These are phyloP conservation scores for Liposcelis brunnea DNA, from an alignment of 2,888 invertebrate species.

Conservation along the genomic window DNA sequence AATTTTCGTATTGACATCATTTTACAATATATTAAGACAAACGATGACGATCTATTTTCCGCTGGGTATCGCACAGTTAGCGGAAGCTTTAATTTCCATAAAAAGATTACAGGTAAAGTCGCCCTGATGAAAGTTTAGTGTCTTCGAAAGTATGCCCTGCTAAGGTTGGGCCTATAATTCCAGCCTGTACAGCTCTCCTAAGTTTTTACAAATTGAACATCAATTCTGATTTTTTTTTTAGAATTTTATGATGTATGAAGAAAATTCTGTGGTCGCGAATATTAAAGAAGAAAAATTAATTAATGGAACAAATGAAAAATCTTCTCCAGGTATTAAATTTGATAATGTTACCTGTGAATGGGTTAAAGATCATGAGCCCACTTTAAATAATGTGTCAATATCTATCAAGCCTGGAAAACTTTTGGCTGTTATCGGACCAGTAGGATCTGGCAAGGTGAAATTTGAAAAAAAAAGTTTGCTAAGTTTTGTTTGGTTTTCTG, in stretches of 20 bases:
- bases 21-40: constrained; percentile 70
- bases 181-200: too few relatives aligned
- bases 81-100: constrained; percentile 62
- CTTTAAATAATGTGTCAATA: constrained; percentile 35
- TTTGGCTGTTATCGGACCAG: constrained; percentile 55
- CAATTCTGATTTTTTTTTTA: constrained; percentile 17
- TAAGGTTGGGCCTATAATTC: too few relatives aligned
- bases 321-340: constrained; percentile 30
- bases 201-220: too few relatives aligned
- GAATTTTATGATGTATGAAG: constrained; percentile 28
- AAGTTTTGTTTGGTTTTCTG: too few relatives aligned
- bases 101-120: constrained; percentile 39
- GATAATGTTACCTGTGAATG: constrained; percentile 29
- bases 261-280: constrained; percentile 18
- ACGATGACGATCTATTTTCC: constrained; percentile 83
- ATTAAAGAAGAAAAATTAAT: too few relatives aligned
- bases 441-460: constrained; percentile 59
- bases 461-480: too few relatives aligned
- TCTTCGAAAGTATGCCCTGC: too few relatives aligned
- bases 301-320: constrained; percentile 14
- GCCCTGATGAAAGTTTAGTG: background rate
- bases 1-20: constrained; percentile 72
- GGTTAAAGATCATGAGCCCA: constrained; percentile 33
- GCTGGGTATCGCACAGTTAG: constrained; percentile 60
- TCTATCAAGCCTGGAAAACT: constrained; percentile 38